Evolutionary conservation across 2,888 invertebrate species (phyloP).

Genomic region (Drosophila hawaiiensis): DNA sequence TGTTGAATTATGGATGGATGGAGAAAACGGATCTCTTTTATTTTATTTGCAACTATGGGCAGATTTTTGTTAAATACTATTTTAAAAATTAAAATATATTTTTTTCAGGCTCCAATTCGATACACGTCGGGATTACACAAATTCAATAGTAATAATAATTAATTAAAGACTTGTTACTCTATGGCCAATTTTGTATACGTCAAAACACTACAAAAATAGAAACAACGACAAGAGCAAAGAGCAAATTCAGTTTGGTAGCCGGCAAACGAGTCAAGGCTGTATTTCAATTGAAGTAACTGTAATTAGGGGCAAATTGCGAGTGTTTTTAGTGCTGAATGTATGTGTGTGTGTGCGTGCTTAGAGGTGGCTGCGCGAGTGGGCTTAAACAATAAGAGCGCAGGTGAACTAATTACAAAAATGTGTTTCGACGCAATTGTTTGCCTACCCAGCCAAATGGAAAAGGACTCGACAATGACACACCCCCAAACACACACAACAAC

Average conservation of each 20-base stretch:
- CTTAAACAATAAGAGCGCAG: constrained; percentile 46
- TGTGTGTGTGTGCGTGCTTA: neutral
- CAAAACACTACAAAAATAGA: constrained; percentile 22
- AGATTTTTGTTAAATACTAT: neutral
- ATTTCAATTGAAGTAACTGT: constrained; percentile 3
- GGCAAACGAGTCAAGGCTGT: neutral
- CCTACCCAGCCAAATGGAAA: constrained; percentile 21
- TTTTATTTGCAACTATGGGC: neutral
- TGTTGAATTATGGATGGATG: neutral
- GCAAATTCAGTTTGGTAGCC: constrained; percentile 31
- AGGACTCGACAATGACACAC: constrained; percentile 11
- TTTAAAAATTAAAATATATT: neutral
- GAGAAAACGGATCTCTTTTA: neutral
- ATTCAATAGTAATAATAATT: neutral
- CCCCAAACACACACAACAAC: constrained; percentile 13
- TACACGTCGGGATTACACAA: too few relatives aligned
- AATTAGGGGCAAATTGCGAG: constrained; percentile 54
- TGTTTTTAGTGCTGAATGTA: neutral
- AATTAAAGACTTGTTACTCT: neutral
- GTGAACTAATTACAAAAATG: constrained; percentile 60
- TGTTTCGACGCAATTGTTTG: constrained; percentile 19
- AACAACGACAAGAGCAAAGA: constrained; percentile 9
- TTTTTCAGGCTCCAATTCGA: neutral
- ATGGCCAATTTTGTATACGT: neutral
- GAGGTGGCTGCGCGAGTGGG: neutral